phyloP scores from a whole-genome alignment of 2,113 vertebrate species.

The Dicentrarchus labrax region DNA sequence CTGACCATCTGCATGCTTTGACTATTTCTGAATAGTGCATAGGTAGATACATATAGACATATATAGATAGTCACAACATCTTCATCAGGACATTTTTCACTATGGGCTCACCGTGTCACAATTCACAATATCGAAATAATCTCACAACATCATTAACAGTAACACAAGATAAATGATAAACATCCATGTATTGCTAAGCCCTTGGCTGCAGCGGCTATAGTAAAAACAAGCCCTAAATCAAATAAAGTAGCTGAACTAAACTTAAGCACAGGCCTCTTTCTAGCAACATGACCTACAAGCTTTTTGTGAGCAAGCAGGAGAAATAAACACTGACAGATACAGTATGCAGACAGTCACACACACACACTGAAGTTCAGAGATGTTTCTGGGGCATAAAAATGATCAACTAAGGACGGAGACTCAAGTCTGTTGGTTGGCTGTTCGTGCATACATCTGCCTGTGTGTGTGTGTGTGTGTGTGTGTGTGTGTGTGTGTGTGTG shows the following conservation, averaged over 20 bases:
- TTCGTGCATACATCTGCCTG: constrained; percentile 28
- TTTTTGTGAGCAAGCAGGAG: constrained; percentile 35
- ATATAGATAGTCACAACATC: not conserved
- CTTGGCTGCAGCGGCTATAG: not conserved
- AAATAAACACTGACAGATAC: constrained; percentile 30
- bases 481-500: constrained; percentile 14
- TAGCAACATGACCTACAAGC: constrained; percentile 36
- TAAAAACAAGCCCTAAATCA: constrained; percentile 34
- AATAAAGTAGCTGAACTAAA: constrained; percentile 1
- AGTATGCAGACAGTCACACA: not conserved
- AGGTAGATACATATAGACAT: too few relatives aligned
- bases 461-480: constrained; percentile 13
- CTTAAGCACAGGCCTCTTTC: constrained; percentile 28
- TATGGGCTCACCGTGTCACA: too few relatives aligned
- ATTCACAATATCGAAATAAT: too few relatives aligned
- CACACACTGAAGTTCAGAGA: not conserved
- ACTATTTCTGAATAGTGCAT: not conserved
- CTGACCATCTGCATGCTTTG: not conserved
- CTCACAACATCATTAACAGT: not conserved
- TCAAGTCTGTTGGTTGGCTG: constrained; percentile 14
- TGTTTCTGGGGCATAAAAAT: not conserved
- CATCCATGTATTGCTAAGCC: not conserved
- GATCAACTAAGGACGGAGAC: constrained; percentile 24
- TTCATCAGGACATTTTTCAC: not conserved
- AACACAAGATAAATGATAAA: not conserved